phyloP scores from a whole-genome alignment of 2,113 vertebrate genomes.

The Istiophorus platypterus region DNA sequence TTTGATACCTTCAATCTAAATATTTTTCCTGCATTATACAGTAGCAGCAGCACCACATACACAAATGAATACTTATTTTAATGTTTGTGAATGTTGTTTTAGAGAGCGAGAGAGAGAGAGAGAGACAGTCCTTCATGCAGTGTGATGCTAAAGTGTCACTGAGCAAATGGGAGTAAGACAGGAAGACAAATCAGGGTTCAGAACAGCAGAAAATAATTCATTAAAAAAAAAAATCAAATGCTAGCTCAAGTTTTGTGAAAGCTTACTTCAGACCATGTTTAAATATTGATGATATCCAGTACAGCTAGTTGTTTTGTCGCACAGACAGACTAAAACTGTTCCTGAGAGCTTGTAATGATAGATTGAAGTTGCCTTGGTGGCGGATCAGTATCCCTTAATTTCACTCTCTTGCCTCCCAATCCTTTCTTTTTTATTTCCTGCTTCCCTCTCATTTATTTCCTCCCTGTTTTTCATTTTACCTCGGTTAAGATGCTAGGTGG shows the following conservation, averaged over 20 bases:
- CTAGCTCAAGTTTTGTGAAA: not conserved
- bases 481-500: slow-evolving; percentile 24
- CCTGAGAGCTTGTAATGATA: not conserved
- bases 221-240: not conserved
- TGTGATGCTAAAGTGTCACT: not conserved
- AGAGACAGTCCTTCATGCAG: not conserved
- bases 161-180: not conserved
- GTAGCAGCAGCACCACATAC: not conserved
- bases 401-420: not conserved
- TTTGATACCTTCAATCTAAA: slow-evolving; percentile 52
- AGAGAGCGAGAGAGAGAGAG: no score
- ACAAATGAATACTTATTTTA: slow-evolving; percentile 37
- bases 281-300: not conserved
- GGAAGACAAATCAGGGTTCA: not conserved
- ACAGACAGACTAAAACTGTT: slow-evolving; percentile 13
- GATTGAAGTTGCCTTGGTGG: not conserved
- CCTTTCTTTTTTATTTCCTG: not conserved
- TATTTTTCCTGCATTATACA: not conserved
- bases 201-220: not conserved
- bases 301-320: not conserved
- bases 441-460: not conserved
- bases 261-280: not conserved
- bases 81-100: not conserved
- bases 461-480: slow-evolving; percentile 24
- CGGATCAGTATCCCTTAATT: slow-evolving; percentile 8